phyloP scores from a whole-genome alignment of 2,888 invertebrate genomes.

The Tenthredo scrophulariae region DNA sequence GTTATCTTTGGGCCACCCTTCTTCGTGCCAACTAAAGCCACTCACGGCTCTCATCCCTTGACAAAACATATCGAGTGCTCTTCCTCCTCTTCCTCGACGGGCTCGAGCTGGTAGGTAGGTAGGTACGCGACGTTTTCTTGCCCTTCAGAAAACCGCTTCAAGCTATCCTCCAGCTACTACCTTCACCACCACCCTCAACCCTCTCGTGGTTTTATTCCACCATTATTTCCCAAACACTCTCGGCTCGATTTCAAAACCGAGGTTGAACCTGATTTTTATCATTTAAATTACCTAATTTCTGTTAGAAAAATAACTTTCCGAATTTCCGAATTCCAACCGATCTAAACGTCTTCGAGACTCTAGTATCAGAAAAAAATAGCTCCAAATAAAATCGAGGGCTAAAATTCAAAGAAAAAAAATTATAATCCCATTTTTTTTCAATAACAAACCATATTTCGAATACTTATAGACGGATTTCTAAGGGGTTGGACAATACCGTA shows the following conservation, averaged over 20 bases:
- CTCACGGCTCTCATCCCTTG: slow-evolving; percentile 29
- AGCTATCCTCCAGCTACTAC: background rate
- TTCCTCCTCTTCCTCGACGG: background rate
- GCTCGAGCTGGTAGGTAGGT: background rate
- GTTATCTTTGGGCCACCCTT: slow-evolving; percentile 26
- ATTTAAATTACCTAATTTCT: background rate
- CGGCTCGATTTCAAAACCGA: background rate
- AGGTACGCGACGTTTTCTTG: slow-evolving; percentile 8
- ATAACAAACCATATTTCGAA: too few relatives aligned
- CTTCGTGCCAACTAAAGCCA: slow-evolving; percentile 7
- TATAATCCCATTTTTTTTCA: too few relatives aligned
- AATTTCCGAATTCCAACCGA: too few relatives aligned
- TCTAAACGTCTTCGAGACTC: too few relatives aligned
- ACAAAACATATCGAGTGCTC: slow-evolving; percentile 43
- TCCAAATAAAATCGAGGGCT: too few relatives aligned
- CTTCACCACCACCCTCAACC: background rate
- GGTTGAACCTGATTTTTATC: background rate
- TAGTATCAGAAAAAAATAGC: too few relatives aligned
- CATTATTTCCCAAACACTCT: background rate
- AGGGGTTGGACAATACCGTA: too few relatives aligned
- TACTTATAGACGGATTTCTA: too few relatives aligned
- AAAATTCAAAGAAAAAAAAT: too few relatives aligned
- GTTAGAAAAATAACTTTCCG: background rate
- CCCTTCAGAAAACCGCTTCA: slow-evolving; percentile 14
- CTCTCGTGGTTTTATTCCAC: background rate